Base-by-base conservation (phyloP, 2,888 invertebrate species). In the Agriopis leucophaearia region DNA sequence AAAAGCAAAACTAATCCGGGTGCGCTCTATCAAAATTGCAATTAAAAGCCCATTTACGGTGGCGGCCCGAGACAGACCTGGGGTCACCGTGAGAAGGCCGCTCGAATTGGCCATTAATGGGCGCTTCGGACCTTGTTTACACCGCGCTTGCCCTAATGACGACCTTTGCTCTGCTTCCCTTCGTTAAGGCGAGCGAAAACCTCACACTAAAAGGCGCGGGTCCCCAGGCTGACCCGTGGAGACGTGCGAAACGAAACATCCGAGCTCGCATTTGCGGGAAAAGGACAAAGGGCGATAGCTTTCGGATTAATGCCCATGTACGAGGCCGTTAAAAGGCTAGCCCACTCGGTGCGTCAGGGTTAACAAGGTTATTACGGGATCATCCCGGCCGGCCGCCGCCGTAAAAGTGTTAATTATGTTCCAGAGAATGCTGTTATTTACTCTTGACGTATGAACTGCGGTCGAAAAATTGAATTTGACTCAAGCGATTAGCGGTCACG, bases 141-240 rank as follows among this genome's bases (percentile, higher is more conserved):
- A 93, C 94, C 93, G 86, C 92, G 92, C 91, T 94, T 93, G 94
- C 91, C 94, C 94, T 94, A 94, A 94, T 94, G 94, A 94, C 94
- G 94, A 94, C 94, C 94, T 94, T 92, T 94, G 91, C 93, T 89
- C 90, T 86, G 91, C 89, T 93, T 94, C 94, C 94, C 94, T 94
- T 94, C 94, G 94, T 94, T 94, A 94, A 93, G 92, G 92, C 92
- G 90, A 90, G 90, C 88, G 92, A 92, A 93, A 93, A 92, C 92
- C 93, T 92, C 93, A 88, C 93, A 92, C 94, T 93, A 93, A 93
- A 93, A 93, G 93, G 91, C 92, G 90, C 84, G 83, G 85, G 84
- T 87, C 90, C 88, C 92, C 85, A 84, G 82, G 84, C 87, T 87
- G 90, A 90, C 90, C 91, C 90, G 82, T 81, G 80, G 90, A 90